These are phyloP conservation scores for Trichomycterus rosablanca DNA, from an alignment of 2,113 vertebrate genomes.

Conservation along the genomic window DNA sequence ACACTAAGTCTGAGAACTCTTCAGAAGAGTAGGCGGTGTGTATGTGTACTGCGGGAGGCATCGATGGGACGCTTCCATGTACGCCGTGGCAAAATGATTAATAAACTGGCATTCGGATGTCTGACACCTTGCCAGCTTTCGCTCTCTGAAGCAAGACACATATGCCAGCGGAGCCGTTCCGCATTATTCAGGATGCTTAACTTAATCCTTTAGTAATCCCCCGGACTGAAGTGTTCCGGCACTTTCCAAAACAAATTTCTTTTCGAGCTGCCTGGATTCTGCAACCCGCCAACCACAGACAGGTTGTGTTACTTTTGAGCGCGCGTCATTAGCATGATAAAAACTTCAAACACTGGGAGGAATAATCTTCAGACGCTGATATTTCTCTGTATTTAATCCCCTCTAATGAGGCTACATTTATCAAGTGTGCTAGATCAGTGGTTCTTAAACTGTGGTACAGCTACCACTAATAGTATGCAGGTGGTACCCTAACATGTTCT, in stretches of 20 bases:
- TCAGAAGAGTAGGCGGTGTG: no score
- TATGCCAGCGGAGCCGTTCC: conserved; percentile 25
- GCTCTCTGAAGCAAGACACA: conserved; percentile 14
- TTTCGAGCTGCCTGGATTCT: neutral
- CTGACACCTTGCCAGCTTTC: conserved; percentile 39
- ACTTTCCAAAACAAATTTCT: conserved; percentile 8
- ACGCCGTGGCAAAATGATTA: conserved; percentile 16
- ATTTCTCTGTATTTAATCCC: no score
- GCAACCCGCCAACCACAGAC: conserved; percentile 2
- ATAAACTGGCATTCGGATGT: conserved; percentile 36
- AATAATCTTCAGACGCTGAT: no score
- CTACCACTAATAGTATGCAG: no score
- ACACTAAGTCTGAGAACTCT: no score
- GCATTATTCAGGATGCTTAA: conserved; percentile 36
- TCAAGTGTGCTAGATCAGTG: no score
- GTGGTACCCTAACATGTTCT: no score
- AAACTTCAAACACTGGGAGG: no score
- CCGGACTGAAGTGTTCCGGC: conserved; percentile 4
- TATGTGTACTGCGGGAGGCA: no score
- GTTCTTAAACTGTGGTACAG: no score
- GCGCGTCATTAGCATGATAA: neutral
- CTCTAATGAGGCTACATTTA: no score
- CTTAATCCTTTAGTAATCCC: conserved; percentile 44
- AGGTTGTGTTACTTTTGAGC: neutral
- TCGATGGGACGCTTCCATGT: no score